Evolutionary conservation across 2,888 invertebrate species (phyloP), one percentile per base, ranked within the genome.

Genomic region (Drosophila peninsularis): DNA sequence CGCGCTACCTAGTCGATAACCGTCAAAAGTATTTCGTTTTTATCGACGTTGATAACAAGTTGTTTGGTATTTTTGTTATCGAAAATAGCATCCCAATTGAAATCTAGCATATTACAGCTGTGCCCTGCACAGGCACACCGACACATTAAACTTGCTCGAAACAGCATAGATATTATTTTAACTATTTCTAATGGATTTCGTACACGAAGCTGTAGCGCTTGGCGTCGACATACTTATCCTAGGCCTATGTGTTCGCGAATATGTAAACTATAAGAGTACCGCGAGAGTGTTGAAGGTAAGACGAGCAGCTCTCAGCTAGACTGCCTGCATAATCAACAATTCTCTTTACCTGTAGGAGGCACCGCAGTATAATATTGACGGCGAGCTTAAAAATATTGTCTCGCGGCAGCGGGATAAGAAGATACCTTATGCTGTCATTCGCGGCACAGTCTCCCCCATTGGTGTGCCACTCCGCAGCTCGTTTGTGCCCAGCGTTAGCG

Each of bases 221-320:
- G 96, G 96, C 34, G 94, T 97, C 57, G 96, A 97, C 91, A 93
- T 96, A 27, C 90, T 97, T 34, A 95, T 97, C 83, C 93, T 97
- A 71, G 95, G 95, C 0, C 93, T 96, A 64, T 96, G 96, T 90
- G 92, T 96, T 39, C 95, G 94, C 88, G 95, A 96, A 91, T 96
- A 96, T 92, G 94, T 95, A 86, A 95, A 95, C 92, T 96, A 95
- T 92, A 96, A 95, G 93, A 95, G 94, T 91, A 95, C 96, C 9
- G 93, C 96, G 57, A 93, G 94, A 71, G 94, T 95, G 72, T 93
- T 97, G 63, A 95, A 96, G 94, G 96, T 96, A 93, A 93, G 84
- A 11, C 5, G 3, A 21, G 5, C 21, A 45, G 3, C 14, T 37
- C n/a, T 10, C 1, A 9, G 14, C 54, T 4, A 1, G 27, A 24